Evolutionary conservation across 2,113 vertebrate species (phyloP), one percentile per base, ranked within the genome.

Genomic region (Corythoichthys haematopterus): DNA sequence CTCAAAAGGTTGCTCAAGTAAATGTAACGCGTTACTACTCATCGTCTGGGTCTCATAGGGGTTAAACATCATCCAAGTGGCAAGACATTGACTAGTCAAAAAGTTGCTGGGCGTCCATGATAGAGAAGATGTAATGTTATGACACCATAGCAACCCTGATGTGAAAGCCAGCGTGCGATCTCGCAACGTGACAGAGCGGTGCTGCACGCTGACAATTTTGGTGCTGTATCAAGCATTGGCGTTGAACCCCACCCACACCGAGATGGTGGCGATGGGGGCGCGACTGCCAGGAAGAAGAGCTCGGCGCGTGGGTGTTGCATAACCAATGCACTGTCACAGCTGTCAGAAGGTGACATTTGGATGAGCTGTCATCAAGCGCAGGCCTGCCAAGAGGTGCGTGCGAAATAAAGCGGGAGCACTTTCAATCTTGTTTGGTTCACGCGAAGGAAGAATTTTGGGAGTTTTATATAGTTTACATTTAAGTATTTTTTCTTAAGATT

Each of bases 341-440:
- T 86, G 83, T 83, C 76, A 77, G 67, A 66, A 80, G 78, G 77
- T 76, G 85, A 84, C 86, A 84, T 77, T 85, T 77, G 84, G 86
- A 85, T 83, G 76, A 86, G 77, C 82, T 66, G 84, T 80, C 78
- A 70, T 13, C 0, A 0, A 61, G 20, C 62, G 20, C 1, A 1
- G 70, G 47, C 61, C 4, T 68, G 76, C 51, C 66, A 75, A 53
- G 20, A 52, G 35, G n/a, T n/a, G n/a, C n/a, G 11, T 16, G 55
- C 65, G 58, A 75, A 59, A 78, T 69, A 75, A 58, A 64, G 64
- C 56, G 6, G 14, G 37, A 69, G 69, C 64, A 58, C 9, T 2
- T 57, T 76, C 74, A 75, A 65, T 15, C 28, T 28, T 45, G 36
- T 51, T 51, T 51, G 16, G 20, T 2, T 47, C 14, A n/a, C 4